A percentile compares a stretch with the other conserved stretches of the same genome.
Conservation (phyloP, 2,113 vertebrate genomes). For the Pygoscelis adeliae region DNA sequence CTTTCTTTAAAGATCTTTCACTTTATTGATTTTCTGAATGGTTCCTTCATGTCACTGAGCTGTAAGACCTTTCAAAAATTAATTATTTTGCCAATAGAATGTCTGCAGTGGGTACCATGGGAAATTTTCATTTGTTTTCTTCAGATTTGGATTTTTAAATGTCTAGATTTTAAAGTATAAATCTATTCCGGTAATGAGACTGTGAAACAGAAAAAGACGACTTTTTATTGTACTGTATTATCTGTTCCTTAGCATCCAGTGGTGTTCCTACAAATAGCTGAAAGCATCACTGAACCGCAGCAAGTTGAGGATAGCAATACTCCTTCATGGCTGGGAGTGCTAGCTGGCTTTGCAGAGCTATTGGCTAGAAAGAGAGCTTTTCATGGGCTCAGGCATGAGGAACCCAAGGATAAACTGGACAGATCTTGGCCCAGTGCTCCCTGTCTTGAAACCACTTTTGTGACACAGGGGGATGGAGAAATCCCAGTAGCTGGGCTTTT, state of each 20-base stretch:
- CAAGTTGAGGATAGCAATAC: neutral
- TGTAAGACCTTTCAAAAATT: neutral
- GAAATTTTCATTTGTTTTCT: neutral
- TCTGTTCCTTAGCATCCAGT: neutral
- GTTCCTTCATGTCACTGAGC: neutral
- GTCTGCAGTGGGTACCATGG: neutral
- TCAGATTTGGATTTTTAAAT: neutral
- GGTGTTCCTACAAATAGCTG: neutral
- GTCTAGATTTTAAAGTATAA: neutral
- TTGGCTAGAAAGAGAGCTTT: neutral
- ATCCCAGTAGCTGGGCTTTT: neutral
- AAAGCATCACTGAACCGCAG: neutral
- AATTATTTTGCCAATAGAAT: neutral
- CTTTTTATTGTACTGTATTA: fast-evolving
- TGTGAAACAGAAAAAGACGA: neutral
- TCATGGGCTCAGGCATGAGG: too few relatives aligned
- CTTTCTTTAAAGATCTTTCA: neutral
- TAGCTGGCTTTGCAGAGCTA: neutral
- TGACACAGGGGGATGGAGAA: neutral
- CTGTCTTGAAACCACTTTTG: neutral
- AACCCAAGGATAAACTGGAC: neutral
- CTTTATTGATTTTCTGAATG: neutral
- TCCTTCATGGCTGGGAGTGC: neutral
- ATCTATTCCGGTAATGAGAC: neutral
- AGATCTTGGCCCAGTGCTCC: neutral